Evolutionary conservation across 2,888 invertebrate species (phyloP).

Genomic region (Liodrosophila aerea): DNA sequence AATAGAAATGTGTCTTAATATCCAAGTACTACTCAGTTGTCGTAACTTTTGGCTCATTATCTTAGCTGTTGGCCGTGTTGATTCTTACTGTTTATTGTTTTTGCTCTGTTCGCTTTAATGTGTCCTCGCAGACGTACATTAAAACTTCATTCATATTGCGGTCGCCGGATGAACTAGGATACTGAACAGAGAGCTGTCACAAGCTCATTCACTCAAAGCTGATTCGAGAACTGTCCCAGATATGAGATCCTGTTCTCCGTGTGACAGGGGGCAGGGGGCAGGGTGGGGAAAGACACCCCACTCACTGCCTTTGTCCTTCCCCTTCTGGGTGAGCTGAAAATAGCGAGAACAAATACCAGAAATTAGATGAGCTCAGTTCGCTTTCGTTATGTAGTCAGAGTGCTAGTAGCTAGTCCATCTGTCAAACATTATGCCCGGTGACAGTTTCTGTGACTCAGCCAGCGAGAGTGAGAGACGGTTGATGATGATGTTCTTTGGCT

Average conservation of each 20-base stretch:
- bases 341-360: constrained; percentile 54
- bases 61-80: constrained; percentile 11
- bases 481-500: constrained; percentile 35
- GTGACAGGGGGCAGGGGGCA: background rate
- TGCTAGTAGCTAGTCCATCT: constrained; percentile 52
- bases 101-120: constrained; percentile 37
- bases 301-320: background rate
- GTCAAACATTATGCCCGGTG: constrained; percentile 64
- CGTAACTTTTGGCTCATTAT: constrained; percentile 2
- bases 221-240: constrained; percentile 13
- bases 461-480: constrained; percentile 24
- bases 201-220: constrained; percentile 9
- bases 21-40: background rate
- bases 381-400: constrained; percentile 22
- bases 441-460: constrained; percentile 62
- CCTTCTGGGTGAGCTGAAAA: background rate
- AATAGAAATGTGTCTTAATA: no score
- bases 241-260: background rate
- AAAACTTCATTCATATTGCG: constrained; percentile 61
- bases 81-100: background rate
- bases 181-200: background rate
- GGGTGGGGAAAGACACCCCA: no score
- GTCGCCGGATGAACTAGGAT: constrained; percentile 21
- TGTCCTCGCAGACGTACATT: constrained; percentile 59
- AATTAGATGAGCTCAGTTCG: constrained; percentile 64